Evolutionary conservation across 2,113 vertebrate genomes (phyloP).

Genomic region (Rattus rattus): DNA sequence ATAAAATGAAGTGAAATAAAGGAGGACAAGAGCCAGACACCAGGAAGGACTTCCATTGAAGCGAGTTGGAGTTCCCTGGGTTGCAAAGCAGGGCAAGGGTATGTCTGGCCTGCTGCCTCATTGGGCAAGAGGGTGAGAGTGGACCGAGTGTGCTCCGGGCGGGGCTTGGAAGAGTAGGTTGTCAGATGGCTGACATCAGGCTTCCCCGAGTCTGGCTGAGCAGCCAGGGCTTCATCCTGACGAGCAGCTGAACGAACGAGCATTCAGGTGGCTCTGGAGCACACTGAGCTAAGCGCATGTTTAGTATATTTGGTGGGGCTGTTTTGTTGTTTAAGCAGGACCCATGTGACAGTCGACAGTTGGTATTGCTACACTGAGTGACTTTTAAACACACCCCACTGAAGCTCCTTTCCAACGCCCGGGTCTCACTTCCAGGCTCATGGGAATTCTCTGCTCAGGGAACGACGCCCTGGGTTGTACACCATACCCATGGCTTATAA

Average conservation of each 20-base stretch:
- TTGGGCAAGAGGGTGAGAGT: background rate
- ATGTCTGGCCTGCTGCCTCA: background rate
- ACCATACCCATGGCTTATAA: background rate
- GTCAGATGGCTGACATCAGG: background rate
- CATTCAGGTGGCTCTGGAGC: background rate
- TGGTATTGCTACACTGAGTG: accelerated
- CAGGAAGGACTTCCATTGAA: background rate
- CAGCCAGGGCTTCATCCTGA: background rate
- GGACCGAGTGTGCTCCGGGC: background rate
- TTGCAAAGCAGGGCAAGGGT: background rate
- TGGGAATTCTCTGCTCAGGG: background rate
- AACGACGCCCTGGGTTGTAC: background rate
- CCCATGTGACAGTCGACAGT: background rate
- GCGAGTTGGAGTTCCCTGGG: background rate
- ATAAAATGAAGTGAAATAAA: background rate
- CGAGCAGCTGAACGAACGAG: background rate
- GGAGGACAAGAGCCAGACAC: background rate
- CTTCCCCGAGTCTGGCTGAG: background rate
- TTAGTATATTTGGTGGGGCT: background rate
- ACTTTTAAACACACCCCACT: background rate
- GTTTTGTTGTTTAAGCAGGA: background rate
- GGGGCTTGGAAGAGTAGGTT: background rate
- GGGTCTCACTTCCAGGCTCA: background rate
- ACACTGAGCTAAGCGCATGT: background rate
- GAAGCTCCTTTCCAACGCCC: background rate